Evolutionary conservation across 2,888 invertebrate species (phyloP).

Genomic region (Micoletzkya japonica): DNA sequence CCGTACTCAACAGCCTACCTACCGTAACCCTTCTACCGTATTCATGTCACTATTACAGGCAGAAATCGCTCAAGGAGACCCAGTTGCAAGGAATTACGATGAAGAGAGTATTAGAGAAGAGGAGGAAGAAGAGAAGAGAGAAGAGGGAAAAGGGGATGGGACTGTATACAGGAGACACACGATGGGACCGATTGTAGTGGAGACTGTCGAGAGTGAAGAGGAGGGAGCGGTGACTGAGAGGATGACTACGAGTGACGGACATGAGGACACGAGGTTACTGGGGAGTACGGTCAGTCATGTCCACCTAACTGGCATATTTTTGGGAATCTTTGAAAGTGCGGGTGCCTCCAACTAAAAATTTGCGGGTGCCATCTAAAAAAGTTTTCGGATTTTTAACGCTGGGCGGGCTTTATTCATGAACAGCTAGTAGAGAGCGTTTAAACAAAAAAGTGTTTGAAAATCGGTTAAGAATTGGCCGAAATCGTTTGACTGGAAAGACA

Average conservation of each 20-base stretch:
- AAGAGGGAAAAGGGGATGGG: background rate
- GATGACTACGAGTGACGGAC: constrained; percentile 9
- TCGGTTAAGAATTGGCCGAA: too few species aligned
- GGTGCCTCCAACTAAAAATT: too few species aligned
- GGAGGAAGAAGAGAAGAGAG: constrained; percentile 2
- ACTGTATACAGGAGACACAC: background rate
- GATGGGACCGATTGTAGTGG: background rate
- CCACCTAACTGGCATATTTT: too few species aligned
- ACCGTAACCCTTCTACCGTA: background rate
- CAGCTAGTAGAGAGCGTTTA: too few species aligned
- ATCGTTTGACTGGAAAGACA: too few species aligned
- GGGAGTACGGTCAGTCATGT: background rate
- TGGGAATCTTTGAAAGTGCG: too few species aligned
- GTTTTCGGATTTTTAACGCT: too few species aligned
- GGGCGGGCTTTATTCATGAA: too few species aligned
- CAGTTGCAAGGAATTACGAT: background rate
- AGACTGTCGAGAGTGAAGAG: background rate
- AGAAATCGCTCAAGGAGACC: background rate
- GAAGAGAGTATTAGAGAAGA: too few species aligned
- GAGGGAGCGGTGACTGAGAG: background rate
- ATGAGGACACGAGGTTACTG: constrained; percentile 5
- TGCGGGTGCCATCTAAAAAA: too few species aligned
- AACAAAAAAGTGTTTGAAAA: too few species aligned
- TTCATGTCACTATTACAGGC: background rate
- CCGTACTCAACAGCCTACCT: too few species aligned